Evolutionary conservation across 2,113 vertebrate species (phyloP).

Genomic region (Menura novaehollandiae): DNA sequence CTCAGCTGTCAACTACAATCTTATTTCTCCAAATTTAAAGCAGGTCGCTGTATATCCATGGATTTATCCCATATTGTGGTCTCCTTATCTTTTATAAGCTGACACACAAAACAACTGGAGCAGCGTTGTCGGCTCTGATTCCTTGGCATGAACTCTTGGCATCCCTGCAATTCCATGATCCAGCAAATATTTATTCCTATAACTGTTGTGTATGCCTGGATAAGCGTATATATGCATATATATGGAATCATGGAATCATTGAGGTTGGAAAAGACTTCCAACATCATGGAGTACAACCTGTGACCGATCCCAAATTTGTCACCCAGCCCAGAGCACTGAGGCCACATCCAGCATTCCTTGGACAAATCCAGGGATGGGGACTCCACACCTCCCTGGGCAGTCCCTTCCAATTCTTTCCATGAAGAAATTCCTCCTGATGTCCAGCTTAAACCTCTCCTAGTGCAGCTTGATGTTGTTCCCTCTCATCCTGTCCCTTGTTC

Average conservation of each 20-base stretch:
- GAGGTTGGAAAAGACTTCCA: not conserved
- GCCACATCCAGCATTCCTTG: not conserved
- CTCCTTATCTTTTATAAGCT: not conserved
- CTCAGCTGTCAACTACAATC: not conserved
- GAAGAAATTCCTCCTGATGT: not conserved
- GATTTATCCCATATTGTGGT: accelerated
- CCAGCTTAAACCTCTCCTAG: not conserved
- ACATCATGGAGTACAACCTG: not conserved
- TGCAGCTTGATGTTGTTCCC: not conserved
- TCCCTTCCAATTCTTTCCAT: not conserved
- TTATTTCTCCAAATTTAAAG: not conserved
- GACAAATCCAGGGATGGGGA: not conserved
- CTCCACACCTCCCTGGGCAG: not conserved
- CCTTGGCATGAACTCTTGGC: not conserved
- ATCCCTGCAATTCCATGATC: not conserved
- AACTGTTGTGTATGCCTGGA: accelerated
- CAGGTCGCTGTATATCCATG: not conserved
- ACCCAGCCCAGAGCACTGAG: not conserved
- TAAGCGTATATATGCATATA: not conserved
- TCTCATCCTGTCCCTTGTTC: not conserved
- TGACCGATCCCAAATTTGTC: not conserved
- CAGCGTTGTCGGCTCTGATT: not conserved
- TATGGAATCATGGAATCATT: not conserved
- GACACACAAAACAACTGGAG: not conserved
- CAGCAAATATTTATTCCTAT: not conserved